phyloP scores from a whole-genome alignment of 2,113 vertebrate species.

The Mastomys natalensis region DNA sequence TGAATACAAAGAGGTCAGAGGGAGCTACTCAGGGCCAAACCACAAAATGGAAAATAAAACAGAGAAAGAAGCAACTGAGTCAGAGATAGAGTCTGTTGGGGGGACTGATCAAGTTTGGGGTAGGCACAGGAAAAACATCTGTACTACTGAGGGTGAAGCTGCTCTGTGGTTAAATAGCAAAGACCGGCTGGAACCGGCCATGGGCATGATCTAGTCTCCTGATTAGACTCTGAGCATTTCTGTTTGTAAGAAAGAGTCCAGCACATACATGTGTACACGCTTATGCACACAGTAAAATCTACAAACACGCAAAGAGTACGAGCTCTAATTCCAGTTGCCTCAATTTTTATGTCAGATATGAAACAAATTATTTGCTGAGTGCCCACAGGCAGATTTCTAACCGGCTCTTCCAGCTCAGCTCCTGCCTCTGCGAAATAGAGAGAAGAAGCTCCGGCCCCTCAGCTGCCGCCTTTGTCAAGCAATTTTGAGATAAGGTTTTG shows the following conservation, averaged over 20 bases:
- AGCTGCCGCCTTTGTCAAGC: neutral
- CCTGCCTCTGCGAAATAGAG: neutral
- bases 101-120: neutral
- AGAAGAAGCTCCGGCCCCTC: neutral
- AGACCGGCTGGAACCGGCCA: neutral
- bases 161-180: slow-evolving; percentile 16
- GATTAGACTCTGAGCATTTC: neutral
- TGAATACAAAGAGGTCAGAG: neutral
- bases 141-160: neutral
- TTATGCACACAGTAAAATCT: neutral
- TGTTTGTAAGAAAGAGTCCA: slow-evolving; percentile 32
- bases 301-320: neutral
- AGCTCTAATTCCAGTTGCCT: neutral
- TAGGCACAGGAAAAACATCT: neutral
- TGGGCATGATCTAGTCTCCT: neutral
- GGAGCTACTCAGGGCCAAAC: slow-evolving; percentile 11
- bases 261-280: neutral
- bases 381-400: neutral
- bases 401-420: neutral
- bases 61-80: slow-evolving; percentile 3
- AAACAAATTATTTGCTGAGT: neutral
- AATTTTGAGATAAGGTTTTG: neutral
- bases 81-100: slow-evolving; percentile 46
- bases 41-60: slow-evolving; percentile 46
- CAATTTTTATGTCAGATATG: neutral